phyloP scores from a whole-genome alignment of 2,797 vertebrate species.

The Pseudochaenichthys georgianus region DNA sequence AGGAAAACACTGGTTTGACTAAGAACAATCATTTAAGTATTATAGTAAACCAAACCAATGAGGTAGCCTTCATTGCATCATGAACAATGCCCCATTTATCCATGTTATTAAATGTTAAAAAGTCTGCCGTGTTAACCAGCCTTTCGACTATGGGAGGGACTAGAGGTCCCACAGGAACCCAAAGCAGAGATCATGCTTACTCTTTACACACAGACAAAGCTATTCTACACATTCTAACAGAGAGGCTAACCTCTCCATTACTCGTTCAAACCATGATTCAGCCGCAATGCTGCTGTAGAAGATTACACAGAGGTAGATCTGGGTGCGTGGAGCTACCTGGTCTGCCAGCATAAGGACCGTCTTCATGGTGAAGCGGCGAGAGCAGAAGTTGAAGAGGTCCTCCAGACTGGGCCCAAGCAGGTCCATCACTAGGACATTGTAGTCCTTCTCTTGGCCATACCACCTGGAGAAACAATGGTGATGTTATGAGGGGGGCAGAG shows the following conservation, averaged over 20 bases:
- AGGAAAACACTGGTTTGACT: background rate
- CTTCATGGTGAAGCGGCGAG: constrained; percentile 99
- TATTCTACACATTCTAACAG: too few relatives aligned
- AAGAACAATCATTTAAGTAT: background rate
- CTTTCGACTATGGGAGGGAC: constrained; percentile 1
- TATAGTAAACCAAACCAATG: background rate
- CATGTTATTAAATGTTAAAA: background rate
- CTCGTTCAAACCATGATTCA: background rate
- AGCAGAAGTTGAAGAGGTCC: constrained; percentile 99
- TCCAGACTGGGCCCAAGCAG: constrained; percentile 98
- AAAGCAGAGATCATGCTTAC: background rate
- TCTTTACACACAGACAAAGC: background rate
- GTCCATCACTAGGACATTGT: constrained; percentile 99
- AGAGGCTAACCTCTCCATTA: background rate
- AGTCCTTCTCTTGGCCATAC: constrained; percentile 99
- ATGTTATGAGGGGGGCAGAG: background rate
- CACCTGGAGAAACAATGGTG: constrained; percentile 85
- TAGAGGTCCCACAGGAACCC: background rate
- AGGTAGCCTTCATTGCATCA: background rate
- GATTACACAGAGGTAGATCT: background rate
- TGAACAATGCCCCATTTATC: background rate
- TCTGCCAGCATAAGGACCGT: constrained; percentile 99
- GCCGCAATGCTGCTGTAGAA: background rate
- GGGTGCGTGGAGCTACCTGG: constrained; percentile 86
- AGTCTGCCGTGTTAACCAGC: background rate